A percentile compares a stretch with the other conserved stretches of the same genome.
phyloP scores from a whole-genome alignment of 1,140 invertebrate species.

The Chymomyza costata region DNA sequence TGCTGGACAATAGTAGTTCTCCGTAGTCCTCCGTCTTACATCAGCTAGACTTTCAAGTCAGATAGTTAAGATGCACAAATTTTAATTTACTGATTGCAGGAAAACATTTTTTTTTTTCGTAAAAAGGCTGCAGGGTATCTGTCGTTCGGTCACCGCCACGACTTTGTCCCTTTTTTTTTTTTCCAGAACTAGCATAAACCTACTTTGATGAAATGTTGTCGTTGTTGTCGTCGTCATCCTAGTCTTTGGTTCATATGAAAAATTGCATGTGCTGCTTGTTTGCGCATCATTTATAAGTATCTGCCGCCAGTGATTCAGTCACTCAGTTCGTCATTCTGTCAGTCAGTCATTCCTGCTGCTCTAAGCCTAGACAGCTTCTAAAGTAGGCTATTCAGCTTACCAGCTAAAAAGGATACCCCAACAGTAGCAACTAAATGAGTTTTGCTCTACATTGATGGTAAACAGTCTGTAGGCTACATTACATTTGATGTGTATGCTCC shows the following conservation, averaged over 20 bases:
- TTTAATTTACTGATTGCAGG: conserved; percentile 14
- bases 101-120: no score
- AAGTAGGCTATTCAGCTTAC: conserved; percentile 15
- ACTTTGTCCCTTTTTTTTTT: no score
- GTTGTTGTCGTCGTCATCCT: conserved; percentile 8
- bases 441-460: conserved; percentile 43
- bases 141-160: no score
- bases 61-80: background rate
- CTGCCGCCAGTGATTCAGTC: conserved; percentile 4
- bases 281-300: conserved; percentile 37
- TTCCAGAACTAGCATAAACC: conserved; percentile 44
- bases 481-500: conserved; percentile 16
- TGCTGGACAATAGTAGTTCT: no score
- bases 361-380: no score
- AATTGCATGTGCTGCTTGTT: conserved; percentile 39
- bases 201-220: conserved; percentile 49
- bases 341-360: background rate
- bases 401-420: conserved; percentile 40
- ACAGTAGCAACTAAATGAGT: conserved; percentile 35
- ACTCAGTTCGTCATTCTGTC: background rate
- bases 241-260: conserved; percentile 32
- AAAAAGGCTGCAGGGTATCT: no score
- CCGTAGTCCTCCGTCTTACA: no score
- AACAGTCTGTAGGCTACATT: no score
- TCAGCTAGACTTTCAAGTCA: background rate